Base-by-base conservation (phyloP, 2,888 invertebrate genomes). In the Metallyticus violacea region DNA sequence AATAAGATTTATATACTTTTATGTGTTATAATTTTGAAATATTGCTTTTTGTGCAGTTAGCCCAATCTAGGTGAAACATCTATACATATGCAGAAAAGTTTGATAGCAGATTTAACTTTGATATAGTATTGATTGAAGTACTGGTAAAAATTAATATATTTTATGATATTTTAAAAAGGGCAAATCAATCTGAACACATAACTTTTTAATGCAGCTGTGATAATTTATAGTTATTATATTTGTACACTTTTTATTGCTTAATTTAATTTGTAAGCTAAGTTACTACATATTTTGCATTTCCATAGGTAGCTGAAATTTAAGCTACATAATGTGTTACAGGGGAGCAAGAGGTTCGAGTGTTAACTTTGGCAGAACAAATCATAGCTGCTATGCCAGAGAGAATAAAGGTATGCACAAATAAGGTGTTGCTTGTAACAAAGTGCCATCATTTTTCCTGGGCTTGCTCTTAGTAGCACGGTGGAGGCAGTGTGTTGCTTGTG, bases 381-480 rank as follows among this genome's bases (percentile, higher is more conserved):
- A 99, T 99, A 91, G 99, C 99, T 86, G 99, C 99, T 15, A 97
- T 99, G 95, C 99, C 99, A 87, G 98, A 99, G 89, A 94, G 98
- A 90, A 99, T 99, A 91, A 99, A 99, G 95, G 97, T 97, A 91
- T 91, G 89, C n/a, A n/a, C n/a, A n/a, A n/a, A n/a, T n/a, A n/a
- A n/a, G n/a, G n/a, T n/a, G n/a, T n/a, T n/a, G n/a, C n/a, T n/a
- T n/a, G n/a, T n/a, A n/a, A n/a, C n/a, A n/a, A n/a, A n/a, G n/a
- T n/a, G n/a, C n/a, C n/a, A n/a, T n/a, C n/a, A n/a, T n/a, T n/a
- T n/a, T n/a, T n/a, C n/a, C n/a, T n/a, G n/a, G n/a, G n/a, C n/a
- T n/a, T n/a, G n/a, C n/a, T n/a, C n/a, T n/a, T n/a, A n/a, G n/a
- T n/a, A n/a, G n/a, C n/a, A n/a, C n/a, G n/a, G n/a, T n/a, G n/a